Evolutionary conservation across 2,113 vertebrate species (phyloP), one percentile per base, ranked within the genome.

Genomic region (Myiopsitta monachus): DNA sequence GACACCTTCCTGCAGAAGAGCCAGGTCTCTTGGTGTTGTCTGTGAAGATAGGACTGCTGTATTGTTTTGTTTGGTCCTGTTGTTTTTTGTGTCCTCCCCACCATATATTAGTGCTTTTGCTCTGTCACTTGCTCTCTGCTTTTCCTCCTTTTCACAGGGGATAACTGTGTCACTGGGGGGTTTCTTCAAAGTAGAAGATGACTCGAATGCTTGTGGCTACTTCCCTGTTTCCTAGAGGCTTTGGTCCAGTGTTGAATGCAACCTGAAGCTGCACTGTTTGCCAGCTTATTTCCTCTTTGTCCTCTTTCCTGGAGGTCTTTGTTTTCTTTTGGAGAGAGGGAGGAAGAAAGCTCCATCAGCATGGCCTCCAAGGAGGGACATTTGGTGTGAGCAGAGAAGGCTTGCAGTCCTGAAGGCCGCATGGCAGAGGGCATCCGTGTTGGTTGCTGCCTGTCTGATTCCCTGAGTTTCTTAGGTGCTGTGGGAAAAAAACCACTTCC

Each of bases 221-320:
- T 94, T 96, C 89, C 72, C 90, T 83, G 88, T 90, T 96, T 96
- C 95, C 94, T 91, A 91, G 94, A 92, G 88, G 92, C 91, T 95
- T 94, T 84, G 67, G 83, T 87, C 66, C 0, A 0, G 33, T 86
- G 54, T 46, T 84, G 76, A 94, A 91, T 83, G 83, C 88, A 95
- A 94, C 95, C 88, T 93, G 88, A 94, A 62, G 74, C 88, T 62
- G 55, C 51, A 19, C 46, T 90, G 44, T 88, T 95, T 92, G 74
- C 91, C 92, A 93, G 46, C 86, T 57, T 93, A 10, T 89, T 94
- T 97, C 94, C 94, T 95, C 91, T 96, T 97, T 92, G 92, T 87
- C 83, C 81, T 94, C 88, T 92, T 94, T 93, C 92, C 88, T 96
- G 95, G 90, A 96, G 96, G 83, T 94, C 92, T 95, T 92, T 96